Conservation (phyloP, 2,888 invertebrate species). For the Antitype chi region DNA sequence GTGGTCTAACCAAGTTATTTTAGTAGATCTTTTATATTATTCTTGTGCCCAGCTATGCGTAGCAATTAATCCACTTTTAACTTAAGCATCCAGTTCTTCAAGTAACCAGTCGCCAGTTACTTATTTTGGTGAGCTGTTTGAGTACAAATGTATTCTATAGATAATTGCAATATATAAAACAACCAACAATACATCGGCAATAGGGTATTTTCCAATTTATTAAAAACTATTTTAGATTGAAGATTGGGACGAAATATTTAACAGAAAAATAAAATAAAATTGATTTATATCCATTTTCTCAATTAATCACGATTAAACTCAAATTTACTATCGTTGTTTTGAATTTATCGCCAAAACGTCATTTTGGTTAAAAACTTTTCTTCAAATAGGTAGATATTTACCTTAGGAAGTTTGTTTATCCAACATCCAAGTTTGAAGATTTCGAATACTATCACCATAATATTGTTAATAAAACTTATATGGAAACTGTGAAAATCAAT, state of each 20-base stretch:
- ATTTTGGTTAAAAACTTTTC: too few relatives aligned
- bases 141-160: background rate
- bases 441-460: background rate
- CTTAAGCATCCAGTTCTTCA: conserved; percentile 41
- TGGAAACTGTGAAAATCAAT: background rate
- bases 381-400: background rate
- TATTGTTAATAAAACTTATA: background rate
- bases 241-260: too few relatives aligned
- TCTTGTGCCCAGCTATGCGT: conserved; percentile 46
- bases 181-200: background rate
- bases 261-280: too few relatives aligned
- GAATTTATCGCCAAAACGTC: too few relatives aligned
- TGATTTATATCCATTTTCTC: too few relatives aligned
- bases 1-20: conserved; percentile 61
- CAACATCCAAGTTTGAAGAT: background rate
- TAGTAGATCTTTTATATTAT: conserved; percentile 59
- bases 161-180: background rate
- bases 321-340: too few relatives aligned
- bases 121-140: conserved; percentile 19
- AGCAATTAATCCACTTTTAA: conserved; percentile 55
- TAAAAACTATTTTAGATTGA: too few relatives aligned
- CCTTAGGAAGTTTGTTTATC: background rate
- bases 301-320: too few relatives aligned
- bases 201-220: too few relatives aligned
- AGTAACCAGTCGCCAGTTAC: conserved; percentile 18